Base-by-base conservation (phyloP, 2,888 invertebrate species). In the Pandemis heparana region DNA sequence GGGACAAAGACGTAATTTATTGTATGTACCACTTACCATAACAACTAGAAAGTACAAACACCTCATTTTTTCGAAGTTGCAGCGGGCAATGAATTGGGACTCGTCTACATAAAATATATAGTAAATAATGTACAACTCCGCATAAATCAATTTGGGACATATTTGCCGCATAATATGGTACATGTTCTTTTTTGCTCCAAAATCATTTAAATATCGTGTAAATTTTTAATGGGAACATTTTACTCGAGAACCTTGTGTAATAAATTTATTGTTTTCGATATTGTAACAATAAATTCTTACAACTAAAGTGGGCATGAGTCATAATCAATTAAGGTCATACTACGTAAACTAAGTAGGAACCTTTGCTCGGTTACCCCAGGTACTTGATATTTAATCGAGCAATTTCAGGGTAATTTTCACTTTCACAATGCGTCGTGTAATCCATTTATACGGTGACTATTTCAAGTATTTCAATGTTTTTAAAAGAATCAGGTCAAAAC, bases 91-190 rank as follows among this genome's bases (percentile, higher is more conserved):
- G 48, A 53, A 53, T 18, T 53, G 53, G 7, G 18, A 48, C n/a
- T 53, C 18, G 53, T 53, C 53, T 18, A 16, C 53, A 8, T 8
- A 53, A 43, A 18, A 53, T 53, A 16, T 53, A 53, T 53, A 53
- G 16, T 0, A 16, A 18, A 18, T 46, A 5, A 32, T 32, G 23
- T 32, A 2, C 43, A 12, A 43, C 18, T 18, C 16, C 9, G 53
- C 16, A 53, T 53, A 53, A 53, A 53, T 53, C 18, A 3, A 53
- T 53, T 53, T 53, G 16, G 53, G 18, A 9, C 53, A 53, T 18
- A 18, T 53, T 53, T 16, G 53, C 53, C 53, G 53, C 9, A 53
- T 53, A 53, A 53, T 53, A 53, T 18, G 53, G 9, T 53, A 53
- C 53, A 53, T 18, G 18, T 53, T 5, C 9, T 53, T 53, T 53